phyloP scores from a whole-genome alignment of 2,797 vertebrate genomes.

The Halcyon chelicuti region DNA sequence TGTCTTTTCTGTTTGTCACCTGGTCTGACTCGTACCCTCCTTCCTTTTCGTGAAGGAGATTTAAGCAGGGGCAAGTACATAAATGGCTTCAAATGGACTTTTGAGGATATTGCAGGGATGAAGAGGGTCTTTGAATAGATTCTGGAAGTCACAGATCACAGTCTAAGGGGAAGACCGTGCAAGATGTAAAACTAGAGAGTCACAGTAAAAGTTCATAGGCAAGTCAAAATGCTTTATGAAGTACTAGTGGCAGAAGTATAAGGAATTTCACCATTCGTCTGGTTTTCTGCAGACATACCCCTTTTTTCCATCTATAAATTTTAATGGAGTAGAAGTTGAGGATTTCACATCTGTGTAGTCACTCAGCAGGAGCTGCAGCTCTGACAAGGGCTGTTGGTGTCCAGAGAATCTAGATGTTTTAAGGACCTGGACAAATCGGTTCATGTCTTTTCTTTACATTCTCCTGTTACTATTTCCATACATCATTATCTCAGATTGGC shows the following conservation, averaged over 20 bases:
- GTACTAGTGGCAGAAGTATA: background rate
- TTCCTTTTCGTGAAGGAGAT: background rate
- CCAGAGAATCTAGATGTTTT: background rate
- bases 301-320: conserved; percentile 46
- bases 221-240: conserved; percentile 39
- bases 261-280: conserved; percentile 11
- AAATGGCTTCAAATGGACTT: background rate
- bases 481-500: background rate
- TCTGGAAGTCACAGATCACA: background rate
- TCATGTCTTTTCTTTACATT: background rate
- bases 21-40: background rate
- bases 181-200: background rate
- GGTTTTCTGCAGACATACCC: background rate
- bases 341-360: conserved; percentile 40
- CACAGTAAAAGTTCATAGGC: background rate
- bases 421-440: conserved; percentile 22
- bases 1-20: background rate
- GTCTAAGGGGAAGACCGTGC: background rate
- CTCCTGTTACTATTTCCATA: background rate
- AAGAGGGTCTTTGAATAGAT: background rate
- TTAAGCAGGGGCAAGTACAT: background rate
- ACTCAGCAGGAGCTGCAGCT: conserved; percentile 28
- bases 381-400: background rate
- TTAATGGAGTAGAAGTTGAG: background rate
- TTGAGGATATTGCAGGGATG: background rate